Percentiles rank a stretch among this genome's conserved stretches.
Conservation (phyloP, 2,888 invertebrate species). For the Melieria crassipennis region DNA sequence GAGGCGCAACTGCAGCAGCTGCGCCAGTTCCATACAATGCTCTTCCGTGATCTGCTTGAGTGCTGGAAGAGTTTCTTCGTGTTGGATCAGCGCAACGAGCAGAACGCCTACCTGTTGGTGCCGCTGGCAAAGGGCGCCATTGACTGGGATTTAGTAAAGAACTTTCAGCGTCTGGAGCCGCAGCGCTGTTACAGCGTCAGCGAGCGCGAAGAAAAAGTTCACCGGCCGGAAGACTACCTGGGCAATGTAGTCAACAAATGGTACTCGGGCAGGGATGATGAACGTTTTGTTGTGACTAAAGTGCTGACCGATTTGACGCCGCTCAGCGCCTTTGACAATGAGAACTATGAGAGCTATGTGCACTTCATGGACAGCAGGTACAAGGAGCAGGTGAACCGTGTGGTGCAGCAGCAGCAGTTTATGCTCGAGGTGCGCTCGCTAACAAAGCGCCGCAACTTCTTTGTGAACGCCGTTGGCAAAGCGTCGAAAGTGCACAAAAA, state of each 20-base stretch:
- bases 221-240: slow-evolving; percentile 72
- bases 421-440: slow-evolving; percentile 79
- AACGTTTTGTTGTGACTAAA: slow-evolving; percentile 75
- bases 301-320: slow-evolving; percentile 76
- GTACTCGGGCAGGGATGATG: slow-evolving; percentile 72
- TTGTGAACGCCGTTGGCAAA: slow-evolving; percentile 55
- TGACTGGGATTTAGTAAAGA: slow-evolving; percentile 71
- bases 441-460: slow-evolving; percentile 61
- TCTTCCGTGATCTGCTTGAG: slow-evolving; percentile 78
- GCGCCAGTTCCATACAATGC: slow-evolving; percentile 75
- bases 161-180: slow-evolving; percentile 66
- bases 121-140: slow-evolving; percentile 67
- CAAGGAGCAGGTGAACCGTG: slow-evolving; percentile 66
- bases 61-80: slow-evolving; percentile 71
- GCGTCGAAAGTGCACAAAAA: slow-evolving; percentile 53
- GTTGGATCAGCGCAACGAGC: slow-evolving; percentile 69
- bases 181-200: slow-evolving; percentile 65
- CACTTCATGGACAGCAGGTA: slow-evolving; percentile 84
- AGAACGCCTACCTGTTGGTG: slow-evolving; percentile 70
- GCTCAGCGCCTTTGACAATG: slow-evolving; percentile 71
- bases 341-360: slow-evolving; percentile 70
- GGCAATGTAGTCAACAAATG: slow-evolving; percentile 86
- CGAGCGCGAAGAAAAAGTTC: slow-evolving; percentile 68
- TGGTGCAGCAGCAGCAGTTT: slow-evolving; percentile 73
- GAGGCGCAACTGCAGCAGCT: slow-evolving; percentile 68